phyloP scores from a whole-genome alignment of 2,797 vertebrate species.

The Danio albolineatus region DNA sequence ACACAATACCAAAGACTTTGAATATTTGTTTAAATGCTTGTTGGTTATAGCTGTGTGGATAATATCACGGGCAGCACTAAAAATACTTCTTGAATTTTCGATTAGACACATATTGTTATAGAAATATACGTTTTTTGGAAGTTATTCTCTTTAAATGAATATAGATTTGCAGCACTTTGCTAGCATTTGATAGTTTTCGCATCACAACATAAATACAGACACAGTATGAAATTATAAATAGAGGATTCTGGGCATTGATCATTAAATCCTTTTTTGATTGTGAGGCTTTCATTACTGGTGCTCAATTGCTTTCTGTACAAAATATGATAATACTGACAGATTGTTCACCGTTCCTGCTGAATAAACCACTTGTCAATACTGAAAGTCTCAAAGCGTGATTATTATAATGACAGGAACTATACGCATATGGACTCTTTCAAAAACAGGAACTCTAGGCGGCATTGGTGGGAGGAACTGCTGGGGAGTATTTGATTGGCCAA shows the following conservation, averaged over 20 bases:
- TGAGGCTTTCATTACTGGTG: slow-evolving; percentile 66
- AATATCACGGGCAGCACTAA: slow-evolving; percentile 5
- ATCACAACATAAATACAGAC: slow-evolving; percentile 11
- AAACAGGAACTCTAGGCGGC: background rate
- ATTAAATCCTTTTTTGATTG: slow-evolving; percentile 32
- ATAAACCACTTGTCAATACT: slow-evolving; percentile 85
- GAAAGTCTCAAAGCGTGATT: slow-evolving; percentile 53
- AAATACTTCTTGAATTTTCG: slow-evolving; percentile 2
- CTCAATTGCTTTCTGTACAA: slow-evolving; percentile 79
- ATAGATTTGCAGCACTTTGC: background rate
- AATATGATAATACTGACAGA: slow-evolving; percentile 77
- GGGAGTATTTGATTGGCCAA: background rate
- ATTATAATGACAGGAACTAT: background rate
- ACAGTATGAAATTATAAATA: slow-evolving; percentile 37
- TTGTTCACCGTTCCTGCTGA: slow-evolving; percentile 87
- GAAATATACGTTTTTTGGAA: background rate
- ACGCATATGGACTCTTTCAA: background rate
- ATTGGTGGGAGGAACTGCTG: background rate
- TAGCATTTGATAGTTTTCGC: slow-evolving; percentile 16
- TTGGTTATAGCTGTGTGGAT: slow-evolving; percentile 1
- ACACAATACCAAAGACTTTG: slow-evolving; percentile 57
- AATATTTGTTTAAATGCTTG: slow-evolving; percentile 15
- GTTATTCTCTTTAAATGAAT: slow-evolving; percentile 2
- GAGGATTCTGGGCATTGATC: slow-evolving; percentile 41
- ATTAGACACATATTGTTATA: slow-evolving; percentile 16